Conservation (phyloP, 1,140 invertebrate genomes). For the Pogonognathellus flavescens region DNA sequence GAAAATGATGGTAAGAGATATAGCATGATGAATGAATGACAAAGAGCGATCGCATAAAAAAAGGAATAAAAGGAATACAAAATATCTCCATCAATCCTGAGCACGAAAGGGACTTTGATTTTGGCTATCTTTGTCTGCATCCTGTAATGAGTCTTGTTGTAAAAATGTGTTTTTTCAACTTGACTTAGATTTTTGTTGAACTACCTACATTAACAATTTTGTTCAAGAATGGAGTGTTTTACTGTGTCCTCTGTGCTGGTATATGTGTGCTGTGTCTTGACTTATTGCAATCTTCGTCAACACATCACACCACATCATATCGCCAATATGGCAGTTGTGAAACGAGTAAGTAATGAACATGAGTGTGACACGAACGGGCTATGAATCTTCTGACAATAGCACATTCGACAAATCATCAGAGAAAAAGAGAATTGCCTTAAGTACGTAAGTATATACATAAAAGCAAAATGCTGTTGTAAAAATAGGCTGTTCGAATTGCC, state of each 20-base stretch:
- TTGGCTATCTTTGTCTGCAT: constrained; percentile 4
- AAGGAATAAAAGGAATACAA: neutral
- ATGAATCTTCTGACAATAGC: constrained; percentile 28
- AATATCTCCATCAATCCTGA: neutral
- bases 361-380: constrained; percentile 6
- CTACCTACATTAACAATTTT: too few relatives aligned
- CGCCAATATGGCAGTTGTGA: neutral
- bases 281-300: neutral
- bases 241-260: too few relatives aligned
- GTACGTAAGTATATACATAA: neutral
- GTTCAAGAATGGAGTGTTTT: too few relatives aligned
- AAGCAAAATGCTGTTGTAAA: neutral
- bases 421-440: constrained; percentile 20
- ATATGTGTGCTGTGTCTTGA: neutral
- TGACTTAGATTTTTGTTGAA: neutral
- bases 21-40: constrained; percentile 12
- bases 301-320: neutral
- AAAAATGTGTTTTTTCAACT: constrained; percentile 25
- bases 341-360: constrained; percentile 27
- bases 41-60: neutral
- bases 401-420: constrained; percentile 31
- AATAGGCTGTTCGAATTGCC: constrained; percentile 25
- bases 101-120: neutral
- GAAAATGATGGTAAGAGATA: neutral
- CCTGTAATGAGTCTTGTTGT: constrained; percentile 19